Base-by-base conservation (phyloP, 2,888 invertebrate species). In the Elmis aenea region DNA sequence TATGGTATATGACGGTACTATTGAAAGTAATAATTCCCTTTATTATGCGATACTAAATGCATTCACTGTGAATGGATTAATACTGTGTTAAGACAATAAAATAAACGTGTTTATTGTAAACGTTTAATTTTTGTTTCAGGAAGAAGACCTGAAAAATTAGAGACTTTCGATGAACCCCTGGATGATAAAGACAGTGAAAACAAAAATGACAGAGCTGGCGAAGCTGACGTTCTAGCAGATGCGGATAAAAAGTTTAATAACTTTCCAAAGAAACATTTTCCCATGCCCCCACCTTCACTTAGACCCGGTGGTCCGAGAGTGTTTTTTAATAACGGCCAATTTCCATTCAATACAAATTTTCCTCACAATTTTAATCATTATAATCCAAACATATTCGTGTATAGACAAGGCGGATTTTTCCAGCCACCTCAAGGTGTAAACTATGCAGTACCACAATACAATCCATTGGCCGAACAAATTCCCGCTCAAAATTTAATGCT, bases 321-420 rank as follows among this genome's bases (percentile, higher is more conserved):
- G 44, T 79, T 75, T 58, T 72, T 77, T 14, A 67, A 79, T 0
- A 75, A 77, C 47, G 77, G 66, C 50, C 72, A 66, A 39, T 68
- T 69, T 1, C 66, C 73, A 21, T 73, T 68, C 50, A 64, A 54
- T 5, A 54, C 55, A 36, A 18, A 33, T 8, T 26, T 20, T 3
- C 28, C 20, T 14, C 31, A 34, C 5, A 26, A 15, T 8, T 15
- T 31, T 5, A 21, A 26, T 9, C 36, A 35, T 20, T 5, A 21
- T 12, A 35, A 41, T 12, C 36, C 32, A 21, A 23, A 37, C 13
- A 12, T 33, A 1, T 22, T 21, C 11, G 9, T 28, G 6, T 32
- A 34, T 21, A 18, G 33, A 20, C 38, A 25, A 22, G 42, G 33
- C 21, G 23, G 34, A 4, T 38, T 38, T 11, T 34, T 29, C 15